phyloP scores from a whole-genome alignment of 2,888 invertebrate species.

The Troilus luridus region DNA sequence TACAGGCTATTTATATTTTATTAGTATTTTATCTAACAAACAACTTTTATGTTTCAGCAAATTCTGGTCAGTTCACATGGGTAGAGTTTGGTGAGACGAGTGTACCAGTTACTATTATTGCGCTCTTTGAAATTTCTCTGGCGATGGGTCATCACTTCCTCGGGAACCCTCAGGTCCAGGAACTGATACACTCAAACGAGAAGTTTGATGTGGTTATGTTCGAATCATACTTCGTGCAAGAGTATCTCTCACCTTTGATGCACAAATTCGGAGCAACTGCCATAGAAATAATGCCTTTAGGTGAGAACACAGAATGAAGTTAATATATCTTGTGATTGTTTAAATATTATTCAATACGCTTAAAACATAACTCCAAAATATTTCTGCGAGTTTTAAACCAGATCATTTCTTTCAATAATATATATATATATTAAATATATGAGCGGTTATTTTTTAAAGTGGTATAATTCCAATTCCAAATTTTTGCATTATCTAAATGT shows the following conservation, averaged over 20 bases:
- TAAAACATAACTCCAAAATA: too few relatives aligned
- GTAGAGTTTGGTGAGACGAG: not conserved
- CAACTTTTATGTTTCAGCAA: not conserved
- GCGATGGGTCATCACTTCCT: not conserved
- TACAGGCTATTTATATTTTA: too few relatives aligned
- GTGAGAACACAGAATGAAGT: not conserved
- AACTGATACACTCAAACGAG: constrained; percentile 56
- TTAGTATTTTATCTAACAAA: too few relatives aligned
- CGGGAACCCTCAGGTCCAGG: not conserved
- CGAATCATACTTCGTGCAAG: constrained; percentile 50
- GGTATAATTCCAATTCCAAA: too few relatives aligned
- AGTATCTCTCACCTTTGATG: constrained; percentile 38
- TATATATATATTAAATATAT: too few relatives aligned
- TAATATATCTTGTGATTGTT: too few relatives aligned
- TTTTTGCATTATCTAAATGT: too few relatives aligned
- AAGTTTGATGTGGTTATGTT: constrained; percentile 58
- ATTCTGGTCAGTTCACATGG: not conserved
- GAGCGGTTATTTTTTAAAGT: too few relatives aligned
- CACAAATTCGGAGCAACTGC: constrained; percentile 62
- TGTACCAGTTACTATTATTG: not conserved
- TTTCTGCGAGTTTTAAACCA: too few relatives aligned
- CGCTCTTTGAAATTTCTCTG: not conserved
- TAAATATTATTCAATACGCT: too few relatives aligned
- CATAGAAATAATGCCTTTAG: constrained; percentile 59
- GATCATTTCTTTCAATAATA: too few relatives aligned